Conservation (phyloP, 1,140 invertebrate genomes). For the Drosophila tsacasi region DNA sequence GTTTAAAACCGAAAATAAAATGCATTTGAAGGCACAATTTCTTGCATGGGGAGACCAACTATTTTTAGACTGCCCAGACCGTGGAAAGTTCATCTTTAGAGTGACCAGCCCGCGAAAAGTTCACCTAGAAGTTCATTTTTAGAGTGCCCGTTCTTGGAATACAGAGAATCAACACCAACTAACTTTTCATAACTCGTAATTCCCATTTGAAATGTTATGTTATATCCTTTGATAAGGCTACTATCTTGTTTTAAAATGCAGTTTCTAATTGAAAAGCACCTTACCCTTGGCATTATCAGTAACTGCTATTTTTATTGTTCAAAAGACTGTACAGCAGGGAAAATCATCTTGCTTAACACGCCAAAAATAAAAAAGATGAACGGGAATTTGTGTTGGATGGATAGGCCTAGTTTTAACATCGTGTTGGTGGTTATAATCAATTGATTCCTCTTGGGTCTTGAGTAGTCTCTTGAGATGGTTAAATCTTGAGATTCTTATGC, state of each 20-base stretch:
- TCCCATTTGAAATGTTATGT: not conserved
- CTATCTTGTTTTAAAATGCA: not conserved
- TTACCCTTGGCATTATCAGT: not conserved
- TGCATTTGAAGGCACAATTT: constrained; percentile 1
- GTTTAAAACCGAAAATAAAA: not conserved
- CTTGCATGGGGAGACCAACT: not conserved
- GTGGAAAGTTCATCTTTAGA: not conserved
- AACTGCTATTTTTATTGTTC: not conserved
- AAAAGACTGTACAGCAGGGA: not conserved
- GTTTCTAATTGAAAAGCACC: too few relatives aligned
- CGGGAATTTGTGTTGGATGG: constrained; percentile 1
- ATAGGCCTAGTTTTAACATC: not conserved
- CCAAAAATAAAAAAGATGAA: not conserved
- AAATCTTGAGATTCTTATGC: not conserved
- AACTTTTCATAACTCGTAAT: not conserved
- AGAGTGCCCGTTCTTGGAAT: not conserved
- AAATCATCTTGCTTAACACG: not conserved
- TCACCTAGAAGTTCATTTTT: not conserved
- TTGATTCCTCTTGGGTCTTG: not conserved
- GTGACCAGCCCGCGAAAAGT: not conserved
- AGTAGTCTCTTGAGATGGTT: not conserved
- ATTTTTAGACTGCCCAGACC: constrained; percentile 1
- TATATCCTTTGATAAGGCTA: not conserved
- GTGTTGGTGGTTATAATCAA: not conserved
- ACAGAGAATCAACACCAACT: not conserved